Conservation (phyloP, 2,113 vertebrate species). For the Orycteropus afer region DNA sequence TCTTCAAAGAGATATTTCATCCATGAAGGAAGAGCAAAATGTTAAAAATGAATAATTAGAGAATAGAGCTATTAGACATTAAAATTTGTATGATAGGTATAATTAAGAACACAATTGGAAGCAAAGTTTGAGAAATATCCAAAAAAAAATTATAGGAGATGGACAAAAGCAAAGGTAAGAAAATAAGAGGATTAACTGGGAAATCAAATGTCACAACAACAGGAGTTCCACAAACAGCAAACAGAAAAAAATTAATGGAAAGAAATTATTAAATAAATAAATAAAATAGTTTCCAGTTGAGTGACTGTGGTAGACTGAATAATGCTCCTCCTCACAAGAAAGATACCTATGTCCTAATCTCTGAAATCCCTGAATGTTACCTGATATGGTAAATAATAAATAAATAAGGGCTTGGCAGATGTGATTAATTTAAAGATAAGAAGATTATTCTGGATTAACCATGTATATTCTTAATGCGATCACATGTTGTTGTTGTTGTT, state of each 20-base stretch:
- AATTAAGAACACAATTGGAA: background rate
- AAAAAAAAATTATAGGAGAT: background rate
- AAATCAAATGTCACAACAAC: background rate
- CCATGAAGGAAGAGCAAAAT: background rate
- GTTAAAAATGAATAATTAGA: background rate
- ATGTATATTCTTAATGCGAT: too few relatives aligned
- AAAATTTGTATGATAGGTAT: background rate
- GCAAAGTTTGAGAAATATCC: background rate
- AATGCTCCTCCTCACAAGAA: background rate
- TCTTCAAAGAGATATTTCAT: background rate
- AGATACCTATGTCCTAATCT: background rate
- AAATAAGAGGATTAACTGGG: background rate
- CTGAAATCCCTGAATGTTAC: background rate
- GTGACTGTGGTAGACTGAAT: background rate
- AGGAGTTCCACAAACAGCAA: background rate
- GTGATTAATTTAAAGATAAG: background rate
- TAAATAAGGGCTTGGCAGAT: background rate
- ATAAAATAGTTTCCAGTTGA: background rate
- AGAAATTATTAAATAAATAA: background rate
- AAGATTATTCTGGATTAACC: background rate
- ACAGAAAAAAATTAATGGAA: background rate
- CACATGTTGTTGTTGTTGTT: too few relatives aligned
- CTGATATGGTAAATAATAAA: too few relatives aligned
- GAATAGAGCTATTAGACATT: background rate
- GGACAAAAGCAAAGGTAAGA: background rate